Base-by-base conservation (phyloP, 2,888 invertebrate genomes). In the Belgica antarctica region DNA sequence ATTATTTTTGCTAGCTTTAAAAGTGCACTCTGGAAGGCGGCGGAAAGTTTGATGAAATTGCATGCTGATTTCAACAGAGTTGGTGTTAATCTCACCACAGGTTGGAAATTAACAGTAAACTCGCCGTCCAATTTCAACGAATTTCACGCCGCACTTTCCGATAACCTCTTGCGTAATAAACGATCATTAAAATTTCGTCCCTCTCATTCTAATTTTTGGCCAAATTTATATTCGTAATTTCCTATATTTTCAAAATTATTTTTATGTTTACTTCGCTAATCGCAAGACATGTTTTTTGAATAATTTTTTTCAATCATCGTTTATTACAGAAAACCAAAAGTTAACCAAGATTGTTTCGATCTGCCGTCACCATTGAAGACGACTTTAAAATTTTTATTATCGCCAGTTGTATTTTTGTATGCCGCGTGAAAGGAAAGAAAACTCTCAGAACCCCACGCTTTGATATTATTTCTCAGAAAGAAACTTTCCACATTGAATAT, bases 381-480 rank as follows among this genome's bases (percentile, higher is more conserved):
- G 83, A 86, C 87, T 81, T 84, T 87, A 83, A 86, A 86, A 85
- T 84, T 87, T 82, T 84, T 87, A 82, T 83, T 87, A 83, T 85
- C 87, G 84, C 87, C 87, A 81, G 86, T 87, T 84, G 86, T 87
- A 84, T 87, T 87, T 86, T 85, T 87, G 82, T 87, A 85, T 84
- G 87, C 87, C 80, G 87, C 87, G 80, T 87, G 82, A 41, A n/a
- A n/a, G n/a, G n/a, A n/a, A n/a, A n/a, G n/a, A n/a, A n/a, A n/a
- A n/a, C n/a, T n/a, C 15, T 10, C 2, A 41, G 10, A 41, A 41
- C 41, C 41, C n/a, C 41, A 15, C 41, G 41, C 10, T 12, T 10
- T 10, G 2, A 3, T n/a, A 12, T n/a, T 15, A 10, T 5, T n/a
- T 15, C 41, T n/a, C n/a, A 52, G 8, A 52, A 52, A 22, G 24